Evolutionary conservation across 2,888 invertebrate species (phyloP), one percentile per base, ranked within the genome.

Genomic region (Rhingia rostrata): DNA sequence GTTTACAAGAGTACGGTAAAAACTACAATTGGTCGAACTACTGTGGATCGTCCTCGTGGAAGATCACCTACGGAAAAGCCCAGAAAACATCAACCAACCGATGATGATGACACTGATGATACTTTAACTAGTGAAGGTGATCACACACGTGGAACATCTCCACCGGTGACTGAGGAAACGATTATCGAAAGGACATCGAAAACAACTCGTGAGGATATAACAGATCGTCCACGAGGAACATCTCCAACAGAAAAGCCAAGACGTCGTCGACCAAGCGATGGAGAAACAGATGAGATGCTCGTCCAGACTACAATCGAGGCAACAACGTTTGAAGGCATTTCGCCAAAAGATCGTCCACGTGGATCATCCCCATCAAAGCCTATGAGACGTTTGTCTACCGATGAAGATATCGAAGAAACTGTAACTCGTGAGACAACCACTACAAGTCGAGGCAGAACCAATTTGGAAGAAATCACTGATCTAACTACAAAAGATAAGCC

Each of bases 291-390:
- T 39, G 58, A 72, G 7, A n/a, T 3, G 22, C 14, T 32, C 22
- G 70, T 43, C 32, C 32, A 47, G 2, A 33, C 32, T 37, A 69
- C 45, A 4, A 56, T 37, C 6, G 32, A 69, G 39, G 58, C 58
- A 4, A 58, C 30, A 6, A 43, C 33, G 7, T 22, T 33, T 14
- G 66, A 66, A 33, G 33, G 32, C 4, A 32, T 47, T 9, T 64
- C 30, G 0, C 12, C 53, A 45, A 69, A 37, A 9, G 35, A 37
- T 37, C 61, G 53, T 45, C 60, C 45, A 1, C 51, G 63, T 10
- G 56, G 43, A 33, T 58, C 12, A 10, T 75, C 66, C 6, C 74
- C 74, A 43, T 39, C 58, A 7, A 75, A 75, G 7, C 63, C 69
- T 12, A 63, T 45, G 14, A 35, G 54, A 6, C 70, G 37, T 10